Conservation (phyloP, 2,113 vertebrate genomes). For the Antechinus flavipes region DNA sequence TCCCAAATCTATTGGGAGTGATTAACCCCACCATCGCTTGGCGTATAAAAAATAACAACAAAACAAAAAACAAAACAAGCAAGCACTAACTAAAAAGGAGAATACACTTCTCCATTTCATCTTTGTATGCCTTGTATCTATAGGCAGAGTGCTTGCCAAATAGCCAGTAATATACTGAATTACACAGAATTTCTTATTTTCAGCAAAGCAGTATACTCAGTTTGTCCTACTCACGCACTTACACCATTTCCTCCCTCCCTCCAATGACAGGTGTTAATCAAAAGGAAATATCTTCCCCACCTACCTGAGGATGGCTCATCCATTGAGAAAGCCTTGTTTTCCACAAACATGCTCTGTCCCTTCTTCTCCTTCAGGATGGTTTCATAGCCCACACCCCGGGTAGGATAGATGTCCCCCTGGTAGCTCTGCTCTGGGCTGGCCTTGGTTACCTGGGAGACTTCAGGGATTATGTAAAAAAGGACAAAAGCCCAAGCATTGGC, state of each 20-base stretch:
- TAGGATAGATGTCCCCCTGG: constrained; percentile 86
- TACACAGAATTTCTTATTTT: not conserved
- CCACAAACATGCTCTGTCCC: constrained; percentile 92
- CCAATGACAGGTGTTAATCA: accelerated
- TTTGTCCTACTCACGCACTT: not conserved
- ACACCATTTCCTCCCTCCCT: not conserved
- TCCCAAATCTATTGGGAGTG: not conserved
- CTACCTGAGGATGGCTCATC: constrained; percentile 92
- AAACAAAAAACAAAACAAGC: too few species aligned
- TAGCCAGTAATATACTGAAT: not conserved
- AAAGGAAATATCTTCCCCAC: accelerated
- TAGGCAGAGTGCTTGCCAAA: not conserved
- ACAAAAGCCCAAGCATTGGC: constrained; percentile 91
- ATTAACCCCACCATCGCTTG: not conserved
- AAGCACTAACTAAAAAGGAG: not conserved
- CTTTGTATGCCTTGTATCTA: too few species aligned
- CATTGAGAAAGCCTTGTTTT: constrained; percentile 97
- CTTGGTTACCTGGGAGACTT: constrained; percentile 87
- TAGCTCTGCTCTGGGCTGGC: constrained; percentile 78
- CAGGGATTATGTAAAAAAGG: constrained; percentile 90
- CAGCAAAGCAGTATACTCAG: not conserved
- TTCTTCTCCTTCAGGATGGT: constrained; percentile 94
- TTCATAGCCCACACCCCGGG: constrained; percentile 91
- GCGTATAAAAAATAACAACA: not conserved
- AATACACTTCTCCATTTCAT: not conserved